phyloP scores from a whole-genome alignment of 2,888 invertebrate species.

The Branchinecta sandiegonensis region DNA sequence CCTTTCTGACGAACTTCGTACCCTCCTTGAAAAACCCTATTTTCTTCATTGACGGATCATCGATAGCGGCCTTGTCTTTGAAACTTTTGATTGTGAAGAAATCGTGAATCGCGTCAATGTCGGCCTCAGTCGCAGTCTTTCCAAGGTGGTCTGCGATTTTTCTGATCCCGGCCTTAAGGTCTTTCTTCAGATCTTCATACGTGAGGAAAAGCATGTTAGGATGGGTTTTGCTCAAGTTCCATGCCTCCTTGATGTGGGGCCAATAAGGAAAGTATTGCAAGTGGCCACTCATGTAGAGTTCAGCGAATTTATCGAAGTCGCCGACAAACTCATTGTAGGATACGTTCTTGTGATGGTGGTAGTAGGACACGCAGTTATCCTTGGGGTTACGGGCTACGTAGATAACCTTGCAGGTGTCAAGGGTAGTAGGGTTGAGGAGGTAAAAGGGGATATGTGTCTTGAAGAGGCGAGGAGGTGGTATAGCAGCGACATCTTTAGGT shows the following conservation, averaged over 20 bases:
- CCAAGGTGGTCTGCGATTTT: constrained; percentile 34
- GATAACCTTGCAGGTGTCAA: constrained; percentile 14
- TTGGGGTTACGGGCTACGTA: background rate
- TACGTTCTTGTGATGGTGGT: background rate
- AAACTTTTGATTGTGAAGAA: constrained; percentile 37
- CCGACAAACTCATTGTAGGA: background rate
- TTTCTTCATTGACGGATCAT: constrained; percentile 28
- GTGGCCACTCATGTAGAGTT: background rate
- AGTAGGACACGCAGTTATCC: constrained; percentile 11
- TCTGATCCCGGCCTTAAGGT: constrained; percentile 32
- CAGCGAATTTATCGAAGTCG: background rate
- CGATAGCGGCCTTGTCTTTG: constrained; percentile 36
- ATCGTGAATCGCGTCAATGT: constrained; percentile 32
- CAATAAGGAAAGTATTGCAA: constrained; percentile 30
- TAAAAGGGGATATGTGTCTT: constrained; percentile 8
- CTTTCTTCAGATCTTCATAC: constrained; percentile 34
- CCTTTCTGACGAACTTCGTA: constrained; percentile 26
- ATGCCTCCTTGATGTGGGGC: constrained; percentile 33
- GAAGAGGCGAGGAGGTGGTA: background rate
- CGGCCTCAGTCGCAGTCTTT: constrained; percentile 30
- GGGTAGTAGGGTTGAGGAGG: background rate
- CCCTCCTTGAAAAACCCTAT: constrained; percentile 15
- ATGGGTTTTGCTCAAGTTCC: constrained; percentile 31
- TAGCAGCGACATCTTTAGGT: background rate
- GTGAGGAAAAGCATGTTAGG: constrained; percentile 33